Base-by-base conservation (phyloP, 2,113 vertebrate genomes). In the Menidia beryllina region DNA sequence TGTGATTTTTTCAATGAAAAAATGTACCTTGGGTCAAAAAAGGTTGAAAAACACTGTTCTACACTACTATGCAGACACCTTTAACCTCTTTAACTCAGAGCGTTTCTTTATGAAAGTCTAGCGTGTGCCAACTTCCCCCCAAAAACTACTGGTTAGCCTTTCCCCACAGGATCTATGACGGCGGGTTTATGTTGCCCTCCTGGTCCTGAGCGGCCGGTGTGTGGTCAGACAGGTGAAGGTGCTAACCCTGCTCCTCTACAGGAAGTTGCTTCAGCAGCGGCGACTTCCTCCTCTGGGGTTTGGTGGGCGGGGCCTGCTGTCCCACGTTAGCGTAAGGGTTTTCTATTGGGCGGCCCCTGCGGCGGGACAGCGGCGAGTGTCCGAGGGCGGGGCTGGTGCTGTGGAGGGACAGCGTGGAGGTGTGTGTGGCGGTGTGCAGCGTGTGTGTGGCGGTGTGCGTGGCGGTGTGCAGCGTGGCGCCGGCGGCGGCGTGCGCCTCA, bases 311-410 rank as follows among this genome's bases (percentile, higher is more conserved):
- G 85, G 91, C 95, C 93, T 74, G 96, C 90, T 96, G 96, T 23
- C 97, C 97, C 81, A 99, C 95, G 50, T 99, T 99, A 89, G 97
- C 97, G 0, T 99, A 99, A 0, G 98, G 97, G 88, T 98, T 99
- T 89, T 98, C 97, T 0, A 96, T 94, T 9, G 90, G 90, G 26
- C 96, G 86, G 0, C 96, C 95, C 8, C 96, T 94, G 49, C 97
- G 96, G 25, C 96, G 36, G 89, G 93, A 88, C 77, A 89, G 82
- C 11, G 89, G 92, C 20, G 91, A 92, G 81, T 86, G 92, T 38
- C 85, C 89, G 27, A 84, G 92, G 81, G 77, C 86, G 58, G 86
- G 78, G 75, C 92, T 96, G 1, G 95, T 94, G 14, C 94, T 90
- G 86, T 92, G 89, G 64, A 93, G 81, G 15, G 92, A 86, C 77